Evolutionary conservation across 2,888 invertebrate species (phyloP), one percentile per base, ranked within the genome.

Genomic region (Pasiphila rectangulata): DNA sequence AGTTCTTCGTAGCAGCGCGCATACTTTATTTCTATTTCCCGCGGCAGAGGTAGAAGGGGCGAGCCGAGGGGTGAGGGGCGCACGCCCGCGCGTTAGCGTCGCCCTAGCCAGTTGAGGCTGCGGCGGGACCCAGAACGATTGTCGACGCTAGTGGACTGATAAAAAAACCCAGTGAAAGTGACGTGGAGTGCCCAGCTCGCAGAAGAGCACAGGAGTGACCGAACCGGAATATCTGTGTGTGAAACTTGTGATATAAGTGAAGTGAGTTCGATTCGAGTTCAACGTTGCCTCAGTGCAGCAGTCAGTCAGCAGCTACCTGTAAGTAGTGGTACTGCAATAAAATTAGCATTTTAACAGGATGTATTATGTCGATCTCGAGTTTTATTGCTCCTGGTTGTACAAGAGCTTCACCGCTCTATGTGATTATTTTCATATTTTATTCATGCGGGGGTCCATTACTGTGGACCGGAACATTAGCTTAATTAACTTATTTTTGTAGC

Each of bases 1-100:
- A 79, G 75, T 79, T 76, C 75, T 70, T 80, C 79, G 82, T 83
- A 81, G 78, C 79, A 74, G 79, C 79, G 79, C 79, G 55, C 55
- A 51, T 55, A 87, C 83, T 86, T 86, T 85, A 87, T 86, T 86
- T 87, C 85, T 86, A 87, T 85, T 87, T 86, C 83, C 75, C 79
- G 75, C 79, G 79, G 76, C 72, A 67, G 84, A 83, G 86, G 84
- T 83, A 68, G 75, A 75, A 66, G 75, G 70, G 70, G 74, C 46
- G 65, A 67, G 71, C 69, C 65, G 49, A 64, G 69, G 71, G 75
- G 67, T 64, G 47, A 67, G 67, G 75, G 75, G 66, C 66, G 65
- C 67, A 73, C 77, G 79, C 87, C 79, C 81, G 87, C 87, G 87
- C 87, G 83, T 70, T 87, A 73, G 79, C 66, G 83, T 69, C 83